Percentiles rank a stretch among this genome's conserved stretches.
Evolutionary conservation across 1,140 invertebrate genomes (phyloP).

Genomic region (Pentalonia nigronervosa): DNA sequence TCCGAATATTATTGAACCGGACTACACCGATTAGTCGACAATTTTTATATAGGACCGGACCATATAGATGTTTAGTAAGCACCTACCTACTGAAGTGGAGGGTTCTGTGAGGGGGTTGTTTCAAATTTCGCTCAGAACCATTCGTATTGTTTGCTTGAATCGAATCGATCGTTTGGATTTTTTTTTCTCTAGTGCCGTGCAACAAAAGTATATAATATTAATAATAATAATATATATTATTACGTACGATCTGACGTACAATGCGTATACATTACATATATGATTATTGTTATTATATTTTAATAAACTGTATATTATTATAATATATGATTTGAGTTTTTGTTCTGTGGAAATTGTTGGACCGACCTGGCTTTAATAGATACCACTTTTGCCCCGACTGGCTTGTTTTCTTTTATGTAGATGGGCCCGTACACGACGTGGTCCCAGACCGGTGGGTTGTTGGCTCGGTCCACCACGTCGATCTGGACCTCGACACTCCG

Average conservation of each 20-base stretch:
- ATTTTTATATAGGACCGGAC: no score
- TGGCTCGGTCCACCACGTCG: slow-evolving; percentile 95
- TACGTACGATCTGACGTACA: background rate
- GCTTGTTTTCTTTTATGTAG: slow-evolving; percentile 95
- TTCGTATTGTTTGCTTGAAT: background rate
- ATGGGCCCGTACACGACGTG: slow-evolving; percentile 94
- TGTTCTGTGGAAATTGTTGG: slow-evolving; percentile 60
- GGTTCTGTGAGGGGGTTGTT: background rate
- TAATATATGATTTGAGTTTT: background rate
- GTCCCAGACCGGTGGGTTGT: slow-evolving; percentile 97
- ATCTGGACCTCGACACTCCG: slow-evolving; percentile 95
- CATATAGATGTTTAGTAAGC: no score
- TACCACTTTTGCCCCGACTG: slow-evolving; percentile 94
- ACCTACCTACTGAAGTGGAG: no score
- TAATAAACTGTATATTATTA: background rate
- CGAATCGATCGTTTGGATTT: background rate
- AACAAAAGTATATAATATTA: background rate
- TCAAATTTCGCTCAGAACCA: background rate
- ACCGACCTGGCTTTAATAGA: slow-evolving; percentile 97
- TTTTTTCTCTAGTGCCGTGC: slow-evolving; percentile 35
- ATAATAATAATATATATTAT: background rate
- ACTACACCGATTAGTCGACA: no score
- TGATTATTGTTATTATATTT: no score
- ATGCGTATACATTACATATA: background rate
- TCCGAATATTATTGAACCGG: no score